A percentile compares a stretch with the other conserved stretches of the same genome.
These are phyloP conservation scores for Diploscapter pachys DNA, from an alignment of 1,140 invertebrate species.

Conservation along the genomic window DNA sequence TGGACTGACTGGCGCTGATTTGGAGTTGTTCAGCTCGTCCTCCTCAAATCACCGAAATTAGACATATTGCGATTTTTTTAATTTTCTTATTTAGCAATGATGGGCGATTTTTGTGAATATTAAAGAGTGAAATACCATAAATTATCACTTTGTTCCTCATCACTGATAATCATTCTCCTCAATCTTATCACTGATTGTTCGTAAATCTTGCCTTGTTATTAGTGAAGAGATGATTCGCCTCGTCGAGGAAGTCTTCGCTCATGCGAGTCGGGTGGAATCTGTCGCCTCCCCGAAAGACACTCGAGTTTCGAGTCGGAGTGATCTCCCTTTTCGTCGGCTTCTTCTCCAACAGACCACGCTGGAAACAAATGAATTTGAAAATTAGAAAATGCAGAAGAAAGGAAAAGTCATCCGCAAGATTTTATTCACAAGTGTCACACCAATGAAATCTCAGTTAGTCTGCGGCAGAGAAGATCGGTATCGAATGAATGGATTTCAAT, in stretches of 20 bases:
- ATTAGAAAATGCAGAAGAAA: constrained; percentile 2
- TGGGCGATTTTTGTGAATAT: too few relatives aligned
- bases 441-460: not conserved
- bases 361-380: constrained; percentile 5
- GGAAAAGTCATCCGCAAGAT: not conserved
- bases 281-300: constrained; percentile 8
- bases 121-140: too few relatives aligned
- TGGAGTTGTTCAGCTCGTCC: constrained; percentile 13
- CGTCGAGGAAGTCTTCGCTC: constrained; percentile 6
- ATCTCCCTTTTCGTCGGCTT: constrained; percentile 5
- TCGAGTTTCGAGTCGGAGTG: constrained; percentile 18
- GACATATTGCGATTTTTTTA: constrained; percentile 12
- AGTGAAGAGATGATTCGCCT: constrained; percentile 10
- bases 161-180: too few relatives aligned
- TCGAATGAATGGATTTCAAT: not conserved
- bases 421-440: not conserved
- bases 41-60: constrained; percentile 6
- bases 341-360: not conserved
- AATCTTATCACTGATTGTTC: too few relatives aligned
- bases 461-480: not conserved
- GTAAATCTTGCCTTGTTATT: constrained; percentile 3
- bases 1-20: constrained; percentile 16
- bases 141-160: too few relatives aligned
- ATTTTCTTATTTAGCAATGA: not conserved
- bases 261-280: constrained; percentile 7